These are phyloP conservation scores for Dryas iulia DNA, from an alignment of 1,140 invertebrate species.

Conservation along the genomic window DNA sequence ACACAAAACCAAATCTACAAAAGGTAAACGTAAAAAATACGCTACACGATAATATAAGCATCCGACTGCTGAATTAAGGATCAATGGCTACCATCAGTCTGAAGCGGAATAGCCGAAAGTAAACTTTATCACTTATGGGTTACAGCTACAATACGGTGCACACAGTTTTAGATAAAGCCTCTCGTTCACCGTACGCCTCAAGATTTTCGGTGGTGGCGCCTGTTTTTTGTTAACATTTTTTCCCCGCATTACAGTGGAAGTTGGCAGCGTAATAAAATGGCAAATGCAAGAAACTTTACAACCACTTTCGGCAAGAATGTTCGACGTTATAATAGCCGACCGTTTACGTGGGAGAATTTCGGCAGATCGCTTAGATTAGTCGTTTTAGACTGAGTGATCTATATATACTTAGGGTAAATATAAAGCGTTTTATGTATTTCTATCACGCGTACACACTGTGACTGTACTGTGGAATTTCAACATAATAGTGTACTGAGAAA, in stretches of 20 bases:
- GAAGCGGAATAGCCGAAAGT: conserved; percentile 13
- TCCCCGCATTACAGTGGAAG: conserved; percentile 61
- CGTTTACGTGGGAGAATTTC: conserved; percentile 51
- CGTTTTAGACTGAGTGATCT: conserved; percentile 32
- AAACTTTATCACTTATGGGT: conserved; percentile 4
- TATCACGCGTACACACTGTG: not conserved
- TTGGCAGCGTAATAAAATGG: conserved; percentile 74
- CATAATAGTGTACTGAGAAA: not conserved
- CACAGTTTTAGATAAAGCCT: not conserved
- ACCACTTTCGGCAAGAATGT: conserved; percentile 60
- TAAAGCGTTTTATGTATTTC: not conserved
- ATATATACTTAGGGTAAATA: not conserved
- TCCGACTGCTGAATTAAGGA: conserved; percentile 48
- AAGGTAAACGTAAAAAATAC: conserved; percentile 71
- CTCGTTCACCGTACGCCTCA: conserved; percentile 37
- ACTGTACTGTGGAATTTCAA: not conserved
- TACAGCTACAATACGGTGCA: conserved; percentile 6
- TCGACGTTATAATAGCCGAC: conserved; percentile 54
- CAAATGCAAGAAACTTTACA: conserved; percentile 71
- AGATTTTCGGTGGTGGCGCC: conserved; percentile 70
- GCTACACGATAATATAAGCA: conserved; percentile 70
- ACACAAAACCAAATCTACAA: conserved; percentile 71
- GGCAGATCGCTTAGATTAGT: conserved; percentile 36
- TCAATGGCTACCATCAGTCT: conserved; percentile 17
- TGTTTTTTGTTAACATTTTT: conserved; percentile 74